Evolutionary conservation across 2,113 vertebrate genomes (phyloP).

Genomic region (Rhynchopsitta pachyrhyncha): DNA sequence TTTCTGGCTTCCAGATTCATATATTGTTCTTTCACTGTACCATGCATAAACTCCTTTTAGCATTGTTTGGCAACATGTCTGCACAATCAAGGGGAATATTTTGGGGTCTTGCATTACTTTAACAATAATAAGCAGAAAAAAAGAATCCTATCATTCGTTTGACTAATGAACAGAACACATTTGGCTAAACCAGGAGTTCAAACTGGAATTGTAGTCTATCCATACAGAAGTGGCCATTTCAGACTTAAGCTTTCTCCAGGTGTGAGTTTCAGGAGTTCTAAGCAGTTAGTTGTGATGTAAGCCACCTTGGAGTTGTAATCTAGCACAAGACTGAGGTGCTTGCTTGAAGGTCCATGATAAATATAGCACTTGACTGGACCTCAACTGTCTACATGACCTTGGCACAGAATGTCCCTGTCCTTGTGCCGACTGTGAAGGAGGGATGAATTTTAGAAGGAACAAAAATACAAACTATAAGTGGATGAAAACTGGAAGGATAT

Average conservation of each 20-base stretch:
- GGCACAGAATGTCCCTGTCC: neutral
- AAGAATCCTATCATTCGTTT: fast-evolving
- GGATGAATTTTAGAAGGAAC: neutral
- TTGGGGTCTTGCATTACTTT: neutral
- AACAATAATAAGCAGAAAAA: neutral
- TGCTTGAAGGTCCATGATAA: neutral
- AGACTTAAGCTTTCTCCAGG: neutral
- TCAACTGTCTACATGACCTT: neutral
- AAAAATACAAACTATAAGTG: neutral
- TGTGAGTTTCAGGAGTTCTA: neutral
- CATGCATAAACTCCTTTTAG: neutral
- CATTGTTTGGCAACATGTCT: neutral
- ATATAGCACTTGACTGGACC: neutral
- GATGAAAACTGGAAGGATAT: neutral
- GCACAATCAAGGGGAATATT: neutral
- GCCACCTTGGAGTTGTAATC: neutral
- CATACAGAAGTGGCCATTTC: neutral
- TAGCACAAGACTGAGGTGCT: neutral
- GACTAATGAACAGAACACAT: neutral
- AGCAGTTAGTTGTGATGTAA: neutral
- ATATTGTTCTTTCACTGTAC: neutral
- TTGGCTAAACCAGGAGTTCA: neutral
- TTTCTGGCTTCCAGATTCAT: neutral
- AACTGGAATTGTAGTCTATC: neutral
- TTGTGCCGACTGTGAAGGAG: neutral